These are phyloP conservation scores for Plectrocnemia conspersa DNA, from an alignment of 1,140 invertebrate species.

Conservation along the genomic window DNA sequence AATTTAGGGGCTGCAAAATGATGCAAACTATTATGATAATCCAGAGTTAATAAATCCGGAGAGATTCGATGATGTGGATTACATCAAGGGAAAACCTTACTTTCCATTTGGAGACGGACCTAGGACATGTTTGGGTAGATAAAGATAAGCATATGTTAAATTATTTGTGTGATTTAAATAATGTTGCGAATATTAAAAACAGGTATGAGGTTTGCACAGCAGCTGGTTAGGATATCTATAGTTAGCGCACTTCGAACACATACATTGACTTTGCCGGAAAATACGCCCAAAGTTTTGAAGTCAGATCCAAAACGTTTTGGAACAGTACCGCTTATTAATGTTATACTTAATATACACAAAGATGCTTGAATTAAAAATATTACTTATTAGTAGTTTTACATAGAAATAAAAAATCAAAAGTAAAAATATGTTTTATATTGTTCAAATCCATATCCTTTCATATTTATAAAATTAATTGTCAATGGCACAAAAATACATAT, in stretches of 20 bases:
- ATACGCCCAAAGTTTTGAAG: constrained; percentile 5
- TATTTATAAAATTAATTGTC: no score
- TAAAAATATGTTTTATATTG: no score
- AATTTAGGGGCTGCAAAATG: constrained; percentile 27
- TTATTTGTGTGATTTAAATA: no score
- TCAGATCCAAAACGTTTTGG: constrained; percentile 26
- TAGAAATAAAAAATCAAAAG: no score
- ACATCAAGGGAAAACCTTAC: constrained; percentile 16
- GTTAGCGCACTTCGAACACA: constrained; percentile 13
- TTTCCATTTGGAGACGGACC: constrained; percentile 27
- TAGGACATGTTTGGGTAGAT: constrained; percentile 24
- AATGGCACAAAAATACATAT: no score
- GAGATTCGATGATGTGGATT: constrained; percentile 21
- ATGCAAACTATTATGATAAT: constrained; percentile 25
- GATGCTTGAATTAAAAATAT: no score
- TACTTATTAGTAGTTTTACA: no score
- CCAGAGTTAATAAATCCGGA: constrained; percentile 24
- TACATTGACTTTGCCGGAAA: constrained; percentile 3
- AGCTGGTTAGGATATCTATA: constrained; percentile 15
- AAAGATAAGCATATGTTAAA: neutral
- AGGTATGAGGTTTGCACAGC: constrained; percentile 30
- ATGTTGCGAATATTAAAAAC: neutral
- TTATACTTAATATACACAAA: no score
- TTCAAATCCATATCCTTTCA: no score
- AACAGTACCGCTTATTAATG: constrained; percentile 7